Base-by-base conservation (phyloP, 2,888 invertebrate species). In the Callyntrura sp. region DNA sequence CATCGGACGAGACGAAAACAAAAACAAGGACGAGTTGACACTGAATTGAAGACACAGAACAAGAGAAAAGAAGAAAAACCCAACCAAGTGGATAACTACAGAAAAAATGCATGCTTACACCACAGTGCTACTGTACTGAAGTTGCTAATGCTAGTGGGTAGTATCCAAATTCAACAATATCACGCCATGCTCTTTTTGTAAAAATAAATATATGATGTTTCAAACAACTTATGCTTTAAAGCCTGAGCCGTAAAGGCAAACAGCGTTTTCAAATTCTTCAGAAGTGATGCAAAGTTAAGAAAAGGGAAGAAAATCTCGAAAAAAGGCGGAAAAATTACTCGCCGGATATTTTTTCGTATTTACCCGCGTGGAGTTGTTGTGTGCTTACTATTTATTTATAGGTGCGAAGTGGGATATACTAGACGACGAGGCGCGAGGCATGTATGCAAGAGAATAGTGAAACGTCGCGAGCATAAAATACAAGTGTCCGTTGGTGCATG, bases 401-500 rank as follows among this genome's bases (percentile, higher is more conserved):
- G n/a, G n/a, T n/a, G n/a, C n/a, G n/a, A n/a, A n/a, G n/a, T n/a
- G n/a, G n/a, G n/a, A n/a, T n/a, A n/a, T n/a, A n/a, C n/a, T n/a
- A n/a, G n/a, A n/a, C n/a, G n/a, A n/a, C n/a, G n/a, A n/a, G n/a
- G n/a, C n/a, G n/a, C n/a, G n/a, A n/a, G n/a, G n/a, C n/a, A n/a
- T n/a, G n/a, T n/a, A n/a, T n/a, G n/a, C n/a, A n/a, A n/a, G n/a
- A n/a, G n/a, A n/a, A n/a, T 17, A 79, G 62, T 35, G 43, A 45
- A 84, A 25, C 82, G 35, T 68, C 83, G 35, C n/a, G 17, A 4
- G 43, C 20, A 73, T 73, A 62, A 82, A 82, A 62, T 45, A 48
- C 48, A 78, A 85, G 62, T 85, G 85, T 76, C 48, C 62, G 20
- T 51, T 85, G 76, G 85, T 85, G 76, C 85, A 76, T 85, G 76